Percentiles rank a stretch among this genome's conserved stretches.
phyloP scores from a whole-genome alignment of 2,797 vertebrate genomes.

The Setipinna tenuifilis region DNA sequence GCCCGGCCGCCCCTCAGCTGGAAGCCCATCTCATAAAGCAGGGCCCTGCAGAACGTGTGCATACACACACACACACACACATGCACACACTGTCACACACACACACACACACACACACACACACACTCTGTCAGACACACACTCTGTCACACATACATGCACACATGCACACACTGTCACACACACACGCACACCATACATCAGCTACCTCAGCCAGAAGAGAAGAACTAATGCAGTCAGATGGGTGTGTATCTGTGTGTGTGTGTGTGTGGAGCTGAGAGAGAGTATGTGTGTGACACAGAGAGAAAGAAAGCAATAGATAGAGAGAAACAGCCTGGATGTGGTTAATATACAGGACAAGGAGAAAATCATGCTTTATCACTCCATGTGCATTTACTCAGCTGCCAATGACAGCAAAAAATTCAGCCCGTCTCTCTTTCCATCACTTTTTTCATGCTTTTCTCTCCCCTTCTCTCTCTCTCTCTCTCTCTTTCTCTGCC shows the following conservation, averaged over 20 bases:
- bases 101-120: not conserved
- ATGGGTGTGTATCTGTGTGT: constrained; percentile 44
- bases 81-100: not conserved
- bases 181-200: not conserved
- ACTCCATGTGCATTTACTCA: constrained; percentile 18
- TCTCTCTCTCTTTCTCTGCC: too few species aligned
- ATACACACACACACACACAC: not conserved
- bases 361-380: constrained; percentile 24
- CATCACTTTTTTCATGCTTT: too few species aligned
- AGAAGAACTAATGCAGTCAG: not conserved
- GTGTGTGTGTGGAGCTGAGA: constrained; percentile 47
- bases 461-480: too few species aligned
- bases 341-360: not conserved
- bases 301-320: not conserved
- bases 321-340: not conserved
- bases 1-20: constrained; percentile 67
- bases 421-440: not conserved
- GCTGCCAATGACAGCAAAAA: constrained; percentile 21
- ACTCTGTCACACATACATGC: too few species aligned
- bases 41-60: not conserved
- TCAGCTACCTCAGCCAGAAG: not conserved
- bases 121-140: not conserved
- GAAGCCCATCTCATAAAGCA: constrained; percentile 62
- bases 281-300: not conserved
- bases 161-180: not conserved